Percentiles rank a stretch among this genome's conserved stretches.
Evolutionary conservation across 2,113 vertebrate genomes (phyloP).

Genomic region (Indri indri): DNA sequence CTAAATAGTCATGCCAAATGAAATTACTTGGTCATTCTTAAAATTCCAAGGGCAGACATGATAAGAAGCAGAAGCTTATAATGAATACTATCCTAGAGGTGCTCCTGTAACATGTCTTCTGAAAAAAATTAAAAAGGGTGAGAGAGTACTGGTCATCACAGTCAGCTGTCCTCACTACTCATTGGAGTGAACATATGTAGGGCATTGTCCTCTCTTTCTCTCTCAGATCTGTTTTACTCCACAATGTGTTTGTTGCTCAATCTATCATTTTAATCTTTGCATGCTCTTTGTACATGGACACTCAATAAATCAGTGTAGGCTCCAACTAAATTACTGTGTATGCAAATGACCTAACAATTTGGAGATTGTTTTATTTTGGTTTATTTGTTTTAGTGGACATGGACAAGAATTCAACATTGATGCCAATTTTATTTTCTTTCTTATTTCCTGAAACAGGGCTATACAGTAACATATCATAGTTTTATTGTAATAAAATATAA

Average conservation of each 20-base stretch:
- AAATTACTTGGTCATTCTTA: background rate
- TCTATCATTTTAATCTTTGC: background rate
- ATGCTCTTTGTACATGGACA: background rate
- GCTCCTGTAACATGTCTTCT: background rate
- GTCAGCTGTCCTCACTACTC: background rate
- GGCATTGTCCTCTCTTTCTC: background rate
- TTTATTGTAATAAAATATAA: background rate
- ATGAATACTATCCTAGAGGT: background rate
- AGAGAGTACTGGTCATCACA: background rate
- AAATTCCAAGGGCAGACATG: background rate
- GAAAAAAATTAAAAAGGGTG: background rate
- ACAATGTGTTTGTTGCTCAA: background rate
- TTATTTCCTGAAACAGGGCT: background rate
- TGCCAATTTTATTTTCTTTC: background rate
- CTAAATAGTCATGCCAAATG: background rate
- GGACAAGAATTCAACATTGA: background rate
- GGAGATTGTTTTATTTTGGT: background rate
- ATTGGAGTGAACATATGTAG: background rate
- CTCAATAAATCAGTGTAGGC: background rate
- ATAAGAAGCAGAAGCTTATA: background rate
- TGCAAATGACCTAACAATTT: background rate
- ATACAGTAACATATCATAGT: background rate
- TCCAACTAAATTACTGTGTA: background rate
- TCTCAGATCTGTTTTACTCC: background rate
- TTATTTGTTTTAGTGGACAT: background rate